phyloP scores from a whole-genome alignment of 2,888 invertebrate species.

The Leuctra nigra region DNA sequence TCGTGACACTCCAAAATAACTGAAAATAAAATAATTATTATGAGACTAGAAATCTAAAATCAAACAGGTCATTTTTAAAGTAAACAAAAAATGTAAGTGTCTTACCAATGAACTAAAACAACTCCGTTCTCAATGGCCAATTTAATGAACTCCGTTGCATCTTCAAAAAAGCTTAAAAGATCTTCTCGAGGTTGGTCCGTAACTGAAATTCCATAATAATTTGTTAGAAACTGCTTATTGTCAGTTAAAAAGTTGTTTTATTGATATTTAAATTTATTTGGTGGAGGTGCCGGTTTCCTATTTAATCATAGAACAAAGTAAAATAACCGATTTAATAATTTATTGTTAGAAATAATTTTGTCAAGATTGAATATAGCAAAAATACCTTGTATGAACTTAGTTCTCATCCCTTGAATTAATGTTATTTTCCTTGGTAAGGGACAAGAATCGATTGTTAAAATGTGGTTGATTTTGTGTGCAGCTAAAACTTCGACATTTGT shows the following conservation, averaged over 20 bases:
- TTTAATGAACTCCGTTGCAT: conserved; percentile 69
- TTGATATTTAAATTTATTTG: too few species aligned
- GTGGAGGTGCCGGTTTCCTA: too few species aligned
- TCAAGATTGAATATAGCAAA: background rate
- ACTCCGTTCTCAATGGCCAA: conserved; percentile 58
- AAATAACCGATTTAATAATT: too few species aligned
- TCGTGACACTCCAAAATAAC: conserved; percentile 85
- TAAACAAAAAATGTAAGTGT: conserved; percentile 10
- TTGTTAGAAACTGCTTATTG: too few species aligned
- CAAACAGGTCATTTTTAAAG: background rate
- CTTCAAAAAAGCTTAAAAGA: conserved; percentile 69
- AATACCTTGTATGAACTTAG: conserved; percentile 67
- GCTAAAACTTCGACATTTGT: conserved; percentile 61
- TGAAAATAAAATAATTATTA: conserved; percentile 37
- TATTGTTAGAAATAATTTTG: too few species aligned
- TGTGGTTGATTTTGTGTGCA: conserved; percentile 61
- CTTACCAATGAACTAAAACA: conserved; percentile 81
- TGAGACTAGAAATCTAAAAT: background rate
- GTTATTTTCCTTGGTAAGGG: conserved; percentile 70
- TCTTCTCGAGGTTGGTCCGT: conserved; percentile 82
- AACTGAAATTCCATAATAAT: conserved; percentile 46
- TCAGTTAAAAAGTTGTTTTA: too few species aligned
- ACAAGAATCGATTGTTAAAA: conserved; percentile 77
- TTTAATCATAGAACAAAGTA: too few species aligned
- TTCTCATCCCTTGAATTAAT: conserved; percentile 56